These are phyloP conservation scores for Halcyon chelicuti DNA, from an alignment of 2,797 vertebrate genomes.

Conservation along the genomic window DNA sequence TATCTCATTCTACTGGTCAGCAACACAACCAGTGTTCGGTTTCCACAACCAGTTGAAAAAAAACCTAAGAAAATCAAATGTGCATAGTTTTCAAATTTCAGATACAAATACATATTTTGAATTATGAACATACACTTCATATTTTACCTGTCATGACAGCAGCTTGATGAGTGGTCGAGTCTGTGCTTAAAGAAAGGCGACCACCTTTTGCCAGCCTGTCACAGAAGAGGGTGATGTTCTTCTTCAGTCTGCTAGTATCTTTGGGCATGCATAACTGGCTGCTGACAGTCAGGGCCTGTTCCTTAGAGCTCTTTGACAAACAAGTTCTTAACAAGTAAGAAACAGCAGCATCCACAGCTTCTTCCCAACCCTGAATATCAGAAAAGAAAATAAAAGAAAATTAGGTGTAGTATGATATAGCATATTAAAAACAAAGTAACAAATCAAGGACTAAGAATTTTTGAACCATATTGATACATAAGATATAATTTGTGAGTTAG, in stretches of 20 bases:
- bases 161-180: constrained; percentile 78
- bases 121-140: background rate
- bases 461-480: background rate
- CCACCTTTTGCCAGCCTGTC: constrained; percentile 93
- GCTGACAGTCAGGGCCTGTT: constrained; percentile 87
- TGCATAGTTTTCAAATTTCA: background rate
- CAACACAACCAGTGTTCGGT: background rate
- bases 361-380: constrained; percentile 91
- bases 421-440: background rate
- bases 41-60: background rate
- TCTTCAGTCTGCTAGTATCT: constrained; percentile 91
- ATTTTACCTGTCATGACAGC: constrained; percentile 86
- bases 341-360: constrained; percentile 91
- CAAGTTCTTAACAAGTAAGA: constrained; percentile 92
- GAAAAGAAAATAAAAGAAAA: constrained; percentile 6
- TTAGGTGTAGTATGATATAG: background rate
- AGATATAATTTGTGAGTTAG: background rate
- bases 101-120: background rate
- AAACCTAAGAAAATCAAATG: background rate
- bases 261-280: constrained; percentile 86
- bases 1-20: constrained; percentile 40
- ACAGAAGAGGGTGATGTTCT: constrained; percentile 91
- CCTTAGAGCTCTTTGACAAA: constrained; percentile 92
- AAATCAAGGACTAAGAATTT: background rate
- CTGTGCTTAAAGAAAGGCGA: constrained; percentile 86